These are phyloP conservation scores for Vulpes vulpes DNA, from an alignment of 2,113 vertebrate species.

Conservation along the genomic window DNA sequence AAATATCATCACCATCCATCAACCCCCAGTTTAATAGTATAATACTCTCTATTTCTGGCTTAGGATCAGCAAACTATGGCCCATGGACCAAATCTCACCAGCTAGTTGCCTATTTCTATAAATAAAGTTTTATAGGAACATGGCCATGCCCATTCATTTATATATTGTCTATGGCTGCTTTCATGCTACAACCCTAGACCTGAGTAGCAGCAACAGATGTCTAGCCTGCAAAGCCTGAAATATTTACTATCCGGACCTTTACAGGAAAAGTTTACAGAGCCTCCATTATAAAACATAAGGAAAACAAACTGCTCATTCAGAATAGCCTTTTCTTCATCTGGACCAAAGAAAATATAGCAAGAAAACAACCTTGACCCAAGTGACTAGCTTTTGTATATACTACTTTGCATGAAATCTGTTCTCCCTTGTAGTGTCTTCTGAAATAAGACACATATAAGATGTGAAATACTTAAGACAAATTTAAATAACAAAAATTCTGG, in stretches of 20 bases:
- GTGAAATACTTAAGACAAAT: conserved; percentile 32
- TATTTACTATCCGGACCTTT: conserved; percentile 30
- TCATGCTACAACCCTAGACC: background rate
- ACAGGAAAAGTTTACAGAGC: background rate
- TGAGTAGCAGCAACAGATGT: background rate
- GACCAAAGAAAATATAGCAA: background rate
- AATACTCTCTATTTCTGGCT: conserved; percentile 38
- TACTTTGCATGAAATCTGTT: background rate
- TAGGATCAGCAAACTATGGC: background rate
- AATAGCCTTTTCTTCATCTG: background rate
- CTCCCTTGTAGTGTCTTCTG: background rate
- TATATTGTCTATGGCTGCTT: background rate
- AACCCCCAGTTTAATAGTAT: background rate
- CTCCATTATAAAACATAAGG: conserved; percentile 4
- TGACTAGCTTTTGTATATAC: background rate
- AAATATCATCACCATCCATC: background rate
- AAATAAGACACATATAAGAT: conserved; percentile 22
- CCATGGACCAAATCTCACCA: background rate
- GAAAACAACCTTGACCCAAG: background rate
- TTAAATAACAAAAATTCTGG: conserved; percentile 25
- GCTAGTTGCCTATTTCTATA: conserved; percentile 3
- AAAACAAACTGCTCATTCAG: conserved; percentile 24
- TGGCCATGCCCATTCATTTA: background rate
- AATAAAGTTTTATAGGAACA: conserved; percentile 56
- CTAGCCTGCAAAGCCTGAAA: background rate